Evolutionary conservation across 2,888 invertebrate species (phyloP).

Genomic region (Candidula unifasciata): DNA sequence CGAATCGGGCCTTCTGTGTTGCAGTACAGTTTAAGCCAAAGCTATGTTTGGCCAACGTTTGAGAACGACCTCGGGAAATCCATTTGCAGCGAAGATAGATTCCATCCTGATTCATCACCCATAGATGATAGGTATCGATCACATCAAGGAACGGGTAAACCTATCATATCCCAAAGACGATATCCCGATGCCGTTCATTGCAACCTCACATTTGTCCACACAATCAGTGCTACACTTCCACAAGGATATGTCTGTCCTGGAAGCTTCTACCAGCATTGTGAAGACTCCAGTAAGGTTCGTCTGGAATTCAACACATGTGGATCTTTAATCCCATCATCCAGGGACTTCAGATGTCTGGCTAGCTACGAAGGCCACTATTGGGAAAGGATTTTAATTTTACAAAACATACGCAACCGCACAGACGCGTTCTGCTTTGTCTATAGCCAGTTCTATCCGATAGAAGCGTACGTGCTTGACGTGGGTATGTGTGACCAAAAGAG

Average conservation of each 20-base stretch:
- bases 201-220: conserved; percentile 59
- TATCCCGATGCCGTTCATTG: conserved; percentile 56
- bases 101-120: conserved; percentile 64
- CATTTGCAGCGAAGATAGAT: conserved; percentile 60
- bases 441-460: conserved; percentile 59
- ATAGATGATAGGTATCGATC: conserved; percentile 62
- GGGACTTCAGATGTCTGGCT: conserved; percentile 64
- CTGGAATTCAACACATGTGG: conserved; percentile 57
- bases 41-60: conserved; percentile 64
- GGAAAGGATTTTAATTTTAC: conserved; percentile 66
- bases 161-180: conserved; percentile 57
- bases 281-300: conserved; percentile 60
- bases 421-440: conserved; percentile 66
- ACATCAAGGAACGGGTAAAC: conserved; percentile 56
- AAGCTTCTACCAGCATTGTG: conserved; percentile 63
- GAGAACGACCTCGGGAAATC: conserved; percentile 34
- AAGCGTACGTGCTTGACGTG: conserved; percentile 60
- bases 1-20: conserved; percentile 61
- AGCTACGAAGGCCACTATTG: conserved; percentile 65
- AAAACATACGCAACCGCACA: conserved; percentile 58
- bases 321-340: conserved; percentile 20
- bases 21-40: conserved; percentile 63
- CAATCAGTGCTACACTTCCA: conserved; percentile 58
- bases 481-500: conserved; percentile 66
- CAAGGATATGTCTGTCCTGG: conserved; percentile 63